Percentiles rank a stretch among this genome's conserved stretches.
phyloP scores from a whole-genome alignment of 2,888 invertebrate genomes.

The Drosophila macrospina region DNA sequence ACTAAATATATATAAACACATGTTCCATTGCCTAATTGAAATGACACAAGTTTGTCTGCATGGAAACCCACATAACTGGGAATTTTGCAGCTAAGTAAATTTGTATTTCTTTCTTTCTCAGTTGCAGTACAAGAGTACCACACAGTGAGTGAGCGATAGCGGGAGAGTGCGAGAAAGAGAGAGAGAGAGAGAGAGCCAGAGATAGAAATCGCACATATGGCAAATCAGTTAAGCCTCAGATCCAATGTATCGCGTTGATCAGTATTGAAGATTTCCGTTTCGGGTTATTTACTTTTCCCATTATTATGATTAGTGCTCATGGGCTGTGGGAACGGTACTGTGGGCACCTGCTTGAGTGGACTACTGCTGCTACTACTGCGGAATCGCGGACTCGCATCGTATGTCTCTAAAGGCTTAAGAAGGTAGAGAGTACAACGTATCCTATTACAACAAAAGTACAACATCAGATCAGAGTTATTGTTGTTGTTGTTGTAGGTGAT shows the following conservation, averaged over 20 bases:
- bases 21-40: background rate
- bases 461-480: constrained; percentile 28
- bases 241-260: background rate
- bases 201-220: background rate
- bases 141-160: background rate
- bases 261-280: constrained; percentile 11
- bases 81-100: background rate
- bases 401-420: constrained; percentile 5
- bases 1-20: background rate
- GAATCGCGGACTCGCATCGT: constrained; percentile 9
- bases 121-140: background rate
- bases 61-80: background rate
- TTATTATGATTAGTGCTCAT: background rate
- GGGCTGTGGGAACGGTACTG: constrained; percentile 26
- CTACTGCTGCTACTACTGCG: too few relatives aligned
- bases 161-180: background rate
- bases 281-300: background rate
- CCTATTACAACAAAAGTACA: constrained; percentile 44
- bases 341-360: constrained; percentile 29
- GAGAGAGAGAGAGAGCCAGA: background rate
- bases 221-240: constrained; percentile 1
- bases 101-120: too few relatives aligned
- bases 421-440: constrained; percentile 19
- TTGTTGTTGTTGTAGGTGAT: constrained; percentile 19
- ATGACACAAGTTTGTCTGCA: background rate